Evolutionary conservation across 2,113 vertebrate species (phyloP), one percentile per base, ranked within the genome.

Genomic region (Notothenia rossii): DNA sequence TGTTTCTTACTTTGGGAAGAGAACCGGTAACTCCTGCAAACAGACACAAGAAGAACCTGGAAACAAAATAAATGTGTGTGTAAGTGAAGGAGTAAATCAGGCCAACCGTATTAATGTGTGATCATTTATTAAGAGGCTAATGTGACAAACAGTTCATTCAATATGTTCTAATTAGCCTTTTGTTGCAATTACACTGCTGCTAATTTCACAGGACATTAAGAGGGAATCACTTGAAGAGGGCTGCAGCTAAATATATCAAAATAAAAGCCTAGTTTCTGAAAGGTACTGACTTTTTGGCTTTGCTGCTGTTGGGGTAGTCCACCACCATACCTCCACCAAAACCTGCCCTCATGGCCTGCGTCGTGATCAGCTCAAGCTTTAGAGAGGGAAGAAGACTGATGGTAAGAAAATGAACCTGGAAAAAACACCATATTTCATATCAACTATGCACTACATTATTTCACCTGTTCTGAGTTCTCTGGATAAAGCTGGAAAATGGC

Each of bases 261-360:
- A 72, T 72, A 79, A 80, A 87, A 70, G 25, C 25, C 11, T 40
- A 6, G 4, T 11, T 17, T 58, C 65, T 20, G 20, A n/a, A 0
- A 40, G 68, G 5, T 53, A 94, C 96, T 95, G 72, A 99, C 98
- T 99, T 99, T 90, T 99, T 99, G 5, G 98, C 98, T 89, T 97
- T 98, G 90, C 94, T 89, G 2, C 98, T 99, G 95, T 99, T 98
- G 81, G 98, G 98, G 72, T 96, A 99, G 91, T 99, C 98, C n/a
- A 99, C 96, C 79, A 99, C 98, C 95, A 99, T 95, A 1, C 98
- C 98, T 1, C 98, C 98, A 0, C 96, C 96, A 89, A 99, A 99
- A 53, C 98, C 98, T 1, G 98, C 98, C 86, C 85, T 96, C 92
- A 97, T 99, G 46, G 98, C 98, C 83, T 99, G 98, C 2, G 95